Evolutionary conservation across 2,113 vertebrate genomes (phyloP), one percentile per base, ranked within the genome.

Genomic region (Gasterosteus nipponicus): DNA sequence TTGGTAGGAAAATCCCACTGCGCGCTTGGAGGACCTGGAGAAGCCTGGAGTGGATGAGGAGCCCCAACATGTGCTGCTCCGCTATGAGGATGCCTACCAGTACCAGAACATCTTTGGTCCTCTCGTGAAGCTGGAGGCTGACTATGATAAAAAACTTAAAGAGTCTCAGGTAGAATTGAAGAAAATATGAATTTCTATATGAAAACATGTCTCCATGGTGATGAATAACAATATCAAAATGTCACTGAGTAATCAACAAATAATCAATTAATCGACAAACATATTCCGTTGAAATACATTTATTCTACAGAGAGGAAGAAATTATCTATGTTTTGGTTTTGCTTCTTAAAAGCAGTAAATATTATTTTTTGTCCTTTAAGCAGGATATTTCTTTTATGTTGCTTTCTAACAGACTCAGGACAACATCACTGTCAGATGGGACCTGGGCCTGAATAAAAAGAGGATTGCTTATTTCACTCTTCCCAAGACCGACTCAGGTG

Each of bases 81-180:
- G 97, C 68, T 98, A 98, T 0, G 97, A 98, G 86, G 97, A 98
- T 6, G 97, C 97, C 67, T 98, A 98, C 89, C 97, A 98, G 72
- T 98, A 98, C 93, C 97, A 98, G 87, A 98, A 98, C 88, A 97
- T 98, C 64, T 98, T 98, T 10, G 97, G 97, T 1, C 97, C 97
- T 3, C 93, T 98, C n/a, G 97, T 98, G 61, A 98, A 98, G 87
- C 95, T 98, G 31, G 97, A 98, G 86, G 97, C 97, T 0, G 97
- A 98, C 74, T 98, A 98, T 11, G 97, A 98, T 88, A 98, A 98
- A 90, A 98, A 98, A 75, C 95, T 98, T 26, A 98, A 98, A 88
- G 97, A 98, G 91, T 98, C 97, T 38, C 97, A 98, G 96, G 97
- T 97, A 22, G 33, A 33, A 10, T 10, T 8, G 19, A 51, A 11